phyloP scores from a whole-genome alignment of 2,113 vertebrate genomes.

The Carassius gibelio region DNA sequence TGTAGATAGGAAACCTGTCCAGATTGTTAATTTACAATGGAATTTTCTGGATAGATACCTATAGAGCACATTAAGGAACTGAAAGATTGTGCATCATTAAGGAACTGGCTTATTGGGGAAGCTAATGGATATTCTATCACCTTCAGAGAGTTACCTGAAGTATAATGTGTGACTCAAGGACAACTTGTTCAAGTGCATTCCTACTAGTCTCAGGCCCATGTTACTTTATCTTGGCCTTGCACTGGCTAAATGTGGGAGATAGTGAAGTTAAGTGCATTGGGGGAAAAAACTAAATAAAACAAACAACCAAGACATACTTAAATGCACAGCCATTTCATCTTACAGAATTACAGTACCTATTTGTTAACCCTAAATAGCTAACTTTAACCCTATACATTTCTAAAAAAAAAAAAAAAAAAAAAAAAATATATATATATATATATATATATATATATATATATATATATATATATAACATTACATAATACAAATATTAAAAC shows the following conservation, averaged over 20 bases:
- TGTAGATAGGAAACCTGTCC: not conserved
- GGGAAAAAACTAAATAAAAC: not conserved
- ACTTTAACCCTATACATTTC: not conserved
- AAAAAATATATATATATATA: no score
- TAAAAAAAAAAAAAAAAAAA: not conserved
- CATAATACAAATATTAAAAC: not conserved
- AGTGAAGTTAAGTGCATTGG: not conserved
- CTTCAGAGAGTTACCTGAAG: not conserved
- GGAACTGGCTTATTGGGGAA: not conserved
- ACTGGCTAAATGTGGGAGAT: not conserved
- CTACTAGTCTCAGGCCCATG: not conserved
- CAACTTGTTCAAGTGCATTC: conserved; percentile 1
- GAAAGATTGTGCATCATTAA: not conserved
- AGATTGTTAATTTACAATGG: not conserved
- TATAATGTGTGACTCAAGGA: conserved; percentile 6
- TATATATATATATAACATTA: no score
- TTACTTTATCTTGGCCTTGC: not conserved
- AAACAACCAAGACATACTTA: not conserved
- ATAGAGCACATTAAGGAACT: not conserved
- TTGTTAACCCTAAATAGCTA: not conserved
- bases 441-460: no score
- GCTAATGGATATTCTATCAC: not conserved
- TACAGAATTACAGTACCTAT: not conserved
- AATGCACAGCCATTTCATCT: not conserved
- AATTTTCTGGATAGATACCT: not conserved